Evolutionary conservation across 1,140 invertebrate species (phyloP), one percentile per base, ranked within the genome.

Genomic region (Drosophila tropicalis): DNA sequence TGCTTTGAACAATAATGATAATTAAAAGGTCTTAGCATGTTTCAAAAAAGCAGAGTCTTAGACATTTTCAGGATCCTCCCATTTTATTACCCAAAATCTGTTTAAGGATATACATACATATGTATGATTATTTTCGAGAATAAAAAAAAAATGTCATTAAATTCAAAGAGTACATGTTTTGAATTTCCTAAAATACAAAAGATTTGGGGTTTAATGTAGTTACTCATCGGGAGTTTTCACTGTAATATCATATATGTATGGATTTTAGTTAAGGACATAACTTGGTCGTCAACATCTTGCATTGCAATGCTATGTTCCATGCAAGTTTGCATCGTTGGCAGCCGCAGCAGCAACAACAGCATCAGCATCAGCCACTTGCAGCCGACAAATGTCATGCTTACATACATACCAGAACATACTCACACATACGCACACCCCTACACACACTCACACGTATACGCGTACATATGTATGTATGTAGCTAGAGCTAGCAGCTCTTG

Each of bases 301-400:
- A 60, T 64, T 68, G 63, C 62, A 70, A 61, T 65, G 65, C 62
- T 58, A 70, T 71, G 62, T 65, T 62, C 62, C 58, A 72, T 69
- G 56, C 74, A 71, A 72, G 74, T 75, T 71, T 73, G 70, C 66
- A 65, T 44, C 62, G 62, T 81, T 41, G 64, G 13, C 72, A 81
- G 47, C 34, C 39, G 36, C 29, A 10, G 19, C 22, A 47, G 69
- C 34, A 54, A 25, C 29, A 47, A 41, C 36, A 39, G 2, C 36
- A 39, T 1, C 7, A 36, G 55, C 68, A 57, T 55, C 57, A 70
- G 71, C 83, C 79, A 85, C 78, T 85, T 87, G 63, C 79, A 72
- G 79, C 73, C 81, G 79, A 62, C 64, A 81, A 87, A 87, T 86
- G 83, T 86, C 82, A 82, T 86, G 82, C 82, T 81, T 67, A 65